Percentiles rank a stretch among this genome's conserved stretches.
These are phyloP conservation scores for Sinohyriopsis cumingii DNA, from an alignment of 2,888 invertebrate species.

Conservation along the genomic window DNA sequence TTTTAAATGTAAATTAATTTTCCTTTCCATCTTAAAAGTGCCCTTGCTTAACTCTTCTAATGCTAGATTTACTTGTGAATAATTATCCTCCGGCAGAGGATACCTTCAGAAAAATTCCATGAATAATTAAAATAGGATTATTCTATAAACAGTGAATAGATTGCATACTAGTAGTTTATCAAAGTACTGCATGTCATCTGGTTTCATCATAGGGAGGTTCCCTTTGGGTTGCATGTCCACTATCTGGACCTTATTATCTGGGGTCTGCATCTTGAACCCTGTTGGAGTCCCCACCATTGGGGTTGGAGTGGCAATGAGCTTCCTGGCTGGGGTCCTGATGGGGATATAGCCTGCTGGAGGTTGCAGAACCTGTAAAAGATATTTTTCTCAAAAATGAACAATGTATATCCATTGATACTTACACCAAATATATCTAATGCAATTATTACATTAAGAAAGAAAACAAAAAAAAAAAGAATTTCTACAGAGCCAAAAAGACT, in stretches of 20 bases:
- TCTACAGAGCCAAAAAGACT: background rate
- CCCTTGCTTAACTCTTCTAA: too few relatives aligned
- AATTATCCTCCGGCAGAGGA: too few relatives aligned
- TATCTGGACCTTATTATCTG: slow-evolving; percentile 75
- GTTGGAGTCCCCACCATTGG: slow-evolving; percentile 79
- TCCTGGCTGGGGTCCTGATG: slow-evolving; percentile 96
- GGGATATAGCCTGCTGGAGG: slow-evolving; percentile 97
- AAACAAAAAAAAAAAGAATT: slow-evolving; percentile 1
- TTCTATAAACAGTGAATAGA: too few relatives aligned
- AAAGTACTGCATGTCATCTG: slow-evolving; percentile 99
- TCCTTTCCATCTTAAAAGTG: too few relatives aligned
- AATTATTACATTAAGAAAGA: background rate
- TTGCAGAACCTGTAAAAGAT: slow-evolving; percentile 77
- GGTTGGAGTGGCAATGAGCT: slow-evolving; percentile 97
- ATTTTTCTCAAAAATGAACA: background rate
- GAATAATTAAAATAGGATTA: background rate
- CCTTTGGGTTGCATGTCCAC: slow-evolving; percentile 97
- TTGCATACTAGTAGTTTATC: slow-evolving; percentile 87
- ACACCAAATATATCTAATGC: background rate
- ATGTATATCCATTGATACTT: background rate
- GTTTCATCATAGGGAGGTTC: slow-evolving; percentile 98
- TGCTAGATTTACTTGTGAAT: too few relatives aligned
- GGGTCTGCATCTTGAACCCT: slow-evolving; percentile 72
- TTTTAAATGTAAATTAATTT: too few relatives aligned
- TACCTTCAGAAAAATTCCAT: too few relatives aligned